These are phyloP conservation scores for Carollia perspicillata DNA, from an alignment of 2,113 vertebrate species.

Conservation along the genomic window DNA sequence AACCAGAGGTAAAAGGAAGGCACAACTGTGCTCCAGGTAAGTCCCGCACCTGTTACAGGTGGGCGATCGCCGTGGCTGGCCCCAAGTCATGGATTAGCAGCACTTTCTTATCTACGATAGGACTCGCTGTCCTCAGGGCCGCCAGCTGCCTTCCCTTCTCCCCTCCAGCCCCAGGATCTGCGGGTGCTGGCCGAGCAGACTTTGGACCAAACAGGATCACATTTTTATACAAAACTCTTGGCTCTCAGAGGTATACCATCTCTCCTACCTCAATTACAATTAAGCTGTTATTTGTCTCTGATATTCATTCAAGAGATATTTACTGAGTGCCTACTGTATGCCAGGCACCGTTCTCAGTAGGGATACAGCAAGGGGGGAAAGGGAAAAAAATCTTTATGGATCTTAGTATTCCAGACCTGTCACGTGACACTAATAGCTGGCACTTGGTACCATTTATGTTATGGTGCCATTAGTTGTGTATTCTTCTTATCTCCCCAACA, in stretches of 20 bases:
- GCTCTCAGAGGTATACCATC: not conserved
- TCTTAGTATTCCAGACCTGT: not conserved
- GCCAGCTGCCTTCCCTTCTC: not conserved
- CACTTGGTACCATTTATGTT: no score
- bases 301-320: not conserved
- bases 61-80: not conserved
- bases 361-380: not conserved
- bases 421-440: rapidly evolving
- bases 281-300: not conserved
- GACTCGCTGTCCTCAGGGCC: not conserved
- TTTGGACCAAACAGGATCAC: not conserved
- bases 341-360: not conserved
- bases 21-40: not conserved
- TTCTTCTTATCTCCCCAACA: not conserved
- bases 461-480: not conserved
- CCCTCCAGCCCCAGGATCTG: not conserved
- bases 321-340: not conserved
- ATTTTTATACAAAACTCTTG: not conserved
- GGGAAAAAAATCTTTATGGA: not conserved
- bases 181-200: not conserved
- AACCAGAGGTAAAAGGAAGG: not conserved
- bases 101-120: not conserved
- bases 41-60: not conserved
- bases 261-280: not conserved
- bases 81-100: not conserved